Base-by-base conservation (phyloP, 2,888 invertebrate genomes). In the Thecocarcelia acutangulata region DNA sequence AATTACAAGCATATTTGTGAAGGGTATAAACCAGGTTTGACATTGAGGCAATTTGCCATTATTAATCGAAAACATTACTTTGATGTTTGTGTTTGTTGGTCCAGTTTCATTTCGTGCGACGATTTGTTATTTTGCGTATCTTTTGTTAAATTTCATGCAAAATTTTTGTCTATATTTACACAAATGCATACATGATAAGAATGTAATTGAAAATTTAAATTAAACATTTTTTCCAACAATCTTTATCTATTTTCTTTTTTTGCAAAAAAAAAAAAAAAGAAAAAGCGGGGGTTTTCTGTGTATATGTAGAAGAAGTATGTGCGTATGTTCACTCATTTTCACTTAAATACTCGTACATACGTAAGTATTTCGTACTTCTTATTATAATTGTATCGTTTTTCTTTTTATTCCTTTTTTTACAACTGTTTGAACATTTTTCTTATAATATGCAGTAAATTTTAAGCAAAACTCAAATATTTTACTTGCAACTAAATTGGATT, bases 391-490 rank as follows among this genome's bases (percentile, higher is more conserved):
- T 63, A 11, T 40, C 13, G 40, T 46, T 69, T 73, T 58, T 21
- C 37, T 52, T 15, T 12, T 8, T 8, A 33, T 8, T 42, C 28
- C 17, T 17, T 61, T 21, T 50, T n/a, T 63, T 64, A 2, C 58
- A 72, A 80, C 54, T 61, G 74, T 76, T 83, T 74, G 15, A 37
- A 61, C 50, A 13, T 72, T 61, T 54, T 79, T 68, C 19, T 66
- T 80, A 64, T 80, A 85, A 85, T 85, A 84, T 84, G 84, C 80
- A 84, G 84, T 85, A 85, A 85, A 85, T 85, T 85, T 84, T 73
- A 77, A 74, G 75, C 42, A 75, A 83, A 84, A 78, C 73, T 82
- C 84, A 85, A 85, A 85, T 85, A 85, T 85, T 85, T 85, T 84
- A 83, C 84, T 85, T 83, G 74, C 54, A 69, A 77, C 80, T 73